Percentiles rank a stretch among this genome's conserved stretches.
Evolutionary conservation across 2,113 vertebrate genomes (phyloP).

Genomic region (Hippocampus guttulatus): DNA sequence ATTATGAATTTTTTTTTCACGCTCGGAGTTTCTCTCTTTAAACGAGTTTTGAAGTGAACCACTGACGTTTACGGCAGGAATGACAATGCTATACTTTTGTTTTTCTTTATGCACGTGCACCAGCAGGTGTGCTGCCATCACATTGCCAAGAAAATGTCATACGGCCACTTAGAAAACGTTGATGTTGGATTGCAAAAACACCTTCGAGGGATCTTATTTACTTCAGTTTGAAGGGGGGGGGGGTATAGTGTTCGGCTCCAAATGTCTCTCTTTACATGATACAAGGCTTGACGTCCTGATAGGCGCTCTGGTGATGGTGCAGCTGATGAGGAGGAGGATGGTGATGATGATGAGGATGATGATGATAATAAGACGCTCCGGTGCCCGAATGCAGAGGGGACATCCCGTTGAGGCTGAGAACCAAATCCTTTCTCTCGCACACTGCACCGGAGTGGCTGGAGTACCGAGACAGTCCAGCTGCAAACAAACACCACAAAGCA

Average conservation of each 20-base stretch:
- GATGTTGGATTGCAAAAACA: too few species aligned
- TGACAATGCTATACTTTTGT: background rate
- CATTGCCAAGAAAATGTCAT: too few species aligned
- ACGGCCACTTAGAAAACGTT: too few species aligned
- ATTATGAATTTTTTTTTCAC: background rate
- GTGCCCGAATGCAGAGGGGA: constrained; percentile 86
- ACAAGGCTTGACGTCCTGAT: constrained; percentile 94
- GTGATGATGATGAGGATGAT: constrained; percentile 73
- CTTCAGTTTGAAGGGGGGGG: too few species aligned
- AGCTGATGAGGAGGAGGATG: constrained; percentile 40
- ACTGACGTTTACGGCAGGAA: background rate
- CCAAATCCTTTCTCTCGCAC: constrained; percentile 93
- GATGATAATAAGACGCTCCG: constrained; percentile 83
- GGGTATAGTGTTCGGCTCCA: background rate
- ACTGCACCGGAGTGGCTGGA: constrained; percentile 83
- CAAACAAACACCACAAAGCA: constrained; percentile 33
- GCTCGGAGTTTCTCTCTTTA: too few species aligned
- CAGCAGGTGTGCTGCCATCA: too few species aligned
- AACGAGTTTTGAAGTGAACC: background rate
- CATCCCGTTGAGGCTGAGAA: constrained; percentile 92
- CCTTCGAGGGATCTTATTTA: too few species aligned
- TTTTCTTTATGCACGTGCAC: background rate
- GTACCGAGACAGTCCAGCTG: constrained; percentile 92
- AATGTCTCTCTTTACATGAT: constrained; percentile 78
- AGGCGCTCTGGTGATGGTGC: constrained; percentile 86